These are phyloP conservation scores for Girardia tigrina DNA, from an alignment of 2,888 invertebrate genomes.

Conservation along the genomic window DNA sequence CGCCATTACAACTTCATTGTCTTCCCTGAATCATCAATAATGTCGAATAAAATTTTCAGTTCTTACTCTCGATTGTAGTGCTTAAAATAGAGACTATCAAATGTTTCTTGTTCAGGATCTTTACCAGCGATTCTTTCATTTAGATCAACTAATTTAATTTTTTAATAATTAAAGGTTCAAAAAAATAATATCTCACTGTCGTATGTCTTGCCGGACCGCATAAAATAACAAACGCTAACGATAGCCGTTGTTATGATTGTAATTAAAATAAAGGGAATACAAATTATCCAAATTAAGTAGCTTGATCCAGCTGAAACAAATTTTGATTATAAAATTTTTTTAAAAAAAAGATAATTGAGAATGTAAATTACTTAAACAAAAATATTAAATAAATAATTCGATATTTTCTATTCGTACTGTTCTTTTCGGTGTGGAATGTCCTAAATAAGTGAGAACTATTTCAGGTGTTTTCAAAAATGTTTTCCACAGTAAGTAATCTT, in stretches of 20 bases:
- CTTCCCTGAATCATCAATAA: background rate
- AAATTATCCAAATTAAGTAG: background rate
- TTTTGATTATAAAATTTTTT: no score
- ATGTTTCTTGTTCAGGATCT: constrained; percentile 18
- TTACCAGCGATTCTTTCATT: constrained; percentile 16
- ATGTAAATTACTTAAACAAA: background rate
- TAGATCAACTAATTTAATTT: background rate
- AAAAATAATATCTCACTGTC: background rate
- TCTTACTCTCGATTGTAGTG: background rate
- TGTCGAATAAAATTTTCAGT: no score
- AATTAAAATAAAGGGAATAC: background rate
- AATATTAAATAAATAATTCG: no score
- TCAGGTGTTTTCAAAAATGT: no score
- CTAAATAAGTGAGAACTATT: no score
- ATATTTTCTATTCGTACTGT: no score
- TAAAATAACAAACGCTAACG: background rate
- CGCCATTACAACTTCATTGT: background rate
- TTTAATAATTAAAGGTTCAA: background rate
- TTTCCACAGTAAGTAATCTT: no score
- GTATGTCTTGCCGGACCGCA: background rate
- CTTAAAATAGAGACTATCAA: constrained; percentile 1
- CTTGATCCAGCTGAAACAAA: background rate
- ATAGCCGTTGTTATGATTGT: background rate
- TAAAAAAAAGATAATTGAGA: background rate
- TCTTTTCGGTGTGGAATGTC: no score